These are phyloP conservation scores for Anthoptus insignis DNA, from an alignment of 2,888 invertebrate species.

Conservation along the genomic window DNA sequence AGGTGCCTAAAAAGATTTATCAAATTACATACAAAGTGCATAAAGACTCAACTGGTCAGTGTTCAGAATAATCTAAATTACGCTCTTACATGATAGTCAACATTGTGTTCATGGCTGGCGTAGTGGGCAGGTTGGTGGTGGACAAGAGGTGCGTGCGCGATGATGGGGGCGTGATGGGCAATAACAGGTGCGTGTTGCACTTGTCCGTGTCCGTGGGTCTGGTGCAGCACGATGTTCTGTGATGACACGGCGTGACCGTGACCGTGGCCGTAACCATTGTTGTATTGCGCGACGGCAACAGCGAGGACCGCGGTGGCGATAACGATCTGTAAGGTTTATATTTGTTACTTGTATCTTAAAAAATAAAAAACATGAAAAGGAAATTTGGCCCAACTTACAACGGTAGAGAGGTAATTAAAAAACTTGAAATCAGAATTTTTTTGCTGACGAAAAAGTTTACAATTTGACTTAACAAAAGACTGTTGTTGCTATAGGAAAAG, in stretches of 20 bases:
- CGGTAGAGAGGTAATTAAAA: too few species aligned
- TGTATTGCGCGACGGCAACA: slow-evolving; percentile 13
- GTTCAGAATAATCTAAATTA: too few species aligned
- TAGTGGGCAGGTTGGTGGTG: too few species aligned
- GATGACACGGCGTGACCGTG: too few species aligned
- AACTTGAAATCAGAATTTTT: too few species aligned
- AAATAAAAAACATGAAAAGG: not conserved
- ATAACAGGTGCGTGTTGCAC: slow-evolving; percentile 33
- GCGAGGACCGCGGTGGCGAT: slow-evolving; percentile 12
- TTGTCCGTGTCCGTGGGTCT: too few species aligned
- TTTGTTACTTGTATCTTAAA: not conserved
- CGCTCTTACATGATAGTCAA: slow-evolving; percentile 49
- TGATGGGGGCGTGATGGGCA: slow-evolving; percentile 24
- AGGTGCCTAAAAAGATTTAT: slow-evolving; percentile 54
- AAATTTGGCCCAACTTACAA: too few species aligned
- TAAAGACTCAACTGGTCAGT: not conserved
- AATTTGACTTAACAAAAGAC: too few species aligned
- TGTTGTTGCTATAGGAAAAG: too few species aligned
- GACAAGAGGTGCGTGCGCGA: slow-evolving; percentile 27
- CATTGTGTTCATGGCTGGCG: slow-evolving; percentile 43
- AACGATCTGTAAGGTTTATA: slow-evolving; percentile 7
- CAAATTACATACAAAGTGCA: not conserved
- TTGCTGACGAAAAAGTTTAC: too few species aligned
- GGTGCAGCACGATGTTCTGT: too few species aligned
- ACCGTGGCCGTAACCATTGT: too few species aligned